phyloP scores from a whole-genome alignment of 2,797 vertebrate species.

The Cuniculus paca region DNA sequence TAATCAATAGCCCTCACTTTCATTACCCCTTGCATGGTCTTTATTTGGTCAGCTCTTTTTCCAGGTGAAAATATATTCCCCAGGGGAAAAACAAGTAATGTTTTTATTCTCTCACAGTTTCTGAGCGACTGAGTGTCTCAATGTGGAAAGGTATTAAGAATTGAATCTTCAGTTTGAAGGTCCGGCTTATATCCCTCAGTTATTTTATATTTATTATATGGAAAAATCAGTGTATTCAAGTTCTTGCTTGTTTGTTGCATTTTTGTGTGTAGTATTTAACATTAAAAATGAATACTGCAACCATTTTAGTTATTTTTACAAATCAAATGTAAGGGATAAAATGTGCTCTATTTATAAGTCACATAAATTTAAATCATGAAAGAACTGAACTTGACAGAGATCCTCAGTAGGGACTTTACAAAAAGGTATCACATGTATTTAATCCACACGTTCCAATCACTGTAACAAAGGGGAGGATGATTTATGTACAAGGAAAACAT shows the following conservation, averaged over 20 bases:
- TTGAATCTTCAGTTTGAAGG: conserved; percentile 58
- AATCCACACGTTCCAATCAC: conserved; percentile 64
- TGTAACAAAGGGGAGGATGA: conserved; percentile 60
- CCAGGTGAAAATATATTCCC: conserved; percentile 50
- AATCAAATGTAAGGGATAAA: conserved; percentile 48
- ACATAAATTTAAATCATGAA: conserved; percentile 48
- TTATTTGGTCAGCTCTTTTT: conserved; percentile 41
- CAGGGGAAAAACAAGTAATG: conserved; percentile 31
- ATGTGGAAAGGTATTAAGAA: conserved; percentile 31
- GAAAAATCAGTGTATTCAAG: conserved; percentile 6
- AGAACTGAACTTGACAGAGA: conserved; percentile 58
- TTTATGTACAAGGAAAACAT: conserved; percentile 71
- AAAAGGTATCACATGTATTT: conserved; percentile 47
- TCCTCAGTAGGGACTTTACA: conserved; percentile 60
- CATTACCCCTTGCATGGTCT: not conserved
- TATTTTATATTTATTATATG: not conserved
- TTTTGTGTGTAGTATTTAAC: conserved; percentile 2
- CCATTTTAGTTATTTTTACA: conserved; percentile 53
- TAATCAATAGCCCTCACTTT: not conserved
- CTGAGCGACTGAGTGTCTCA: conserved; percentile 31
- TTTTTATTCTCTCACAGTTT: conserved; percentile 30
- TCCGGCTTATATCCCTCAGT: not conserved
- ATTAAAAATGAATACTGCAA: not conserved
- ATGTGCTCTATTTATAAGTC: not conserved
- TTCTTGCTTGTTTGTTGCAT: not conserved